Conservation (phyloP, 1,140 invertebrate genomes). For the Cardiocondyla obscurior region DNA sequence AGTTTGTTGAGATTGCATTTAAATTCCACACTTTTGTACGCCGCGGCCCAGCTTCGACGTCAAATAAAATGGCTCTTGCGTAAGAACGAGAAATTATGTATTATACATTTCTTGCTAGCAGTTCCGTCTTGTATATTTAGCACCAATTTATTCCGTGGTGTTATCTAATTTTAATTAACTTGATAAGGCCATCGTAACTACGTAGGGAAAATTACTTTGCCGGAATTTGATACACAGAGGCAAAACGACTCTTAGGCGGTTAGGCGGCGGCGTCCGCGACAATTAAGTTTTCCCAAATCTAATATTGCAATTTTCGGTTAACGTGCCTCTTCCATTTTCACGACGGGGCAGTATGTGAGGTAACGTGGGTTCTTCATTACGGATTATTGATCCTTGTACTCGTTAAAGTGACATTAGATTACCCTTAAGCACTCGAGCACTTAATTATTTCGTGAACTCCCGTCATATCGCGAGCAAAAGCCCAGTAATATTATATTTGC, state of each 20-base stretch:
- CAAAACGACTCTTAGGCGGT: background rate
- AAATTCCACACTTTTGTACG: constrained; percentile 20
- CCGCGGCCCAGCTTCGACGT: background rate
- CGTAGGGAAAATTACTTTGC: background rate
- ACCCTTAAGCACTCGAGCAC: constrained; percentile 32
- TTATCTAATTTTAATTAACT: constrained; percentile 13
- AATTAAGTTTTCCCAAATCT: constrained; percentile 8
- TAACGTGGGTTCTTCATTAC: constrained; percentile 34
- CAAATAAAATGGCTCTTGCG: background rate
- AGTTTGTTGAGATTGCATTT: constrained; percentile 40
- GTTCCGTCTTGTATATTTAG: background rate
- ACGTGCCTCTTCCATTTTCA: constrained; percentile 23
- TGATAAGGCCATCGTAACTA: background rate
- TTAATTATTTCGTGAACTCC: constrained; percentile 37
- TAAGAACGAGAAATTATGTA: background rate
- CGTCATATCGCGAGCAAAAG: constrained; percentile 15
- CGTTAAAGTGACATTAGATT: constrained; percentile 49
- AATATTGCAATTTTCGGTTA: constrained; percentile 40
- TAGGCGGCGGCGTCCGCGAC: background rate
- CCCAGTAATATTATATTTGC: constrained; percentile 44
- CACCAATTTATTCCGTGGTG: background rate
- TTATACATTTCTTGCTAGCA: background rate
- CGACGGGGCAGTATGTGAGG: background rate
- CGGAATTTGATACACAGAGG: background rate
- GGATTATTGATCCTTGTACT: constrained; percentile 33